Percentiles rank a stretch among this genome's conserved stretches.
These are phyloP conservation scores for Idris sp. DNA, from an alignment of 1,140 invertebrate genomes.

Conservation along the genomic window DNA sequence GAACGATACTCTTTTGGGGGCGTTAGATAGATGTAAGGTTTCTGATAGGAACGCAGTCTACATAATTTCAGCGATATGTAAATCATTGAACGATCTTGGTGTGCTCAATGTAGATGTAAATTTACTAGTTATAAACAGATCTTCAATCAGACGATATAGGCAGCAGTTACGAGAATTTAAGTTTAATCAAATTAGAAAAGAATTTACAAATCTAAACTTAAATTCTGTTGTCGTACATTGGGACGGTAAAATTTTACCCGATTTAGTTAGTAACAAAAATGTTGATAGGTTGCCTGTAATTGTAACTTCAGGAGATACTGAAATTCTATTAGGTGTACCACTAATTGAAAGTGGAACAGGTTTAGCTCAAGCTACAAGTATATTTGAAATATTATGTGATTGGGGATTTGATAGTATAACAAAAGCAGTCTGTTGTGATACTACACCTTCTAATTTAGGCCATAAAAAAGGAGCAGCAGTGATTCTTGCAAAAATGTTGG, in stretches of 20 bases:
- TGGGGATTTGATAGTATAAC: too few species aligned
- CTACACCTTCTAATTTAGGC: too few species aligned
- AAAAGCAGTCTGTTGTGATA: too few species aligned
- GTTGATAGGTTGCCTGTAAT: slow-evolving; percentile 35
- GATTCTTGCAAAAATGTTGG: too few species aligned
- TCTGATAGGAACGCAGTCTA: slow-evolving; percentile 19
- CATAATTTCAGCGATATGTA: slow-evolving; percentile 15
- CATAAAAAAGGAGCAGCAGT: too few species aligned
- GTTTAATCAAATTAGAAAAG: slow-evolving; percentile 8
- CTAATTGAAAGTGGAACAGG: slow-evolving; percentile 22
- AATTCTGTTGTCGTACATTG: slow-evolving; percentile 8
- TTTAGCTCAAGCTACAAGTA: slow-evolving; percentile 22
- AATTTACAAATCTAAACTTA: slow-evolving; percentile 22
- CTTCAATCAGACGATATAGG: slow-evolving; percentile 11
- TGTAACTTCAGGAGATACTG: slow-evolving; percentile 13
- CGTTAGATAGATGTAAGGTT: slow-evolving; percentile 13
- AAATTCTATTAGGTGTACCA: slow-evolving; percentile 30
- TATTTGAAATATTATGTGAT: slow-evolving; percentile 17
- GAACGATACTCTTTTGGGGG: slow-evolving; percentile 1
- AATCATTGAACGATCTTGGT: slow-evolving; percentile 1
- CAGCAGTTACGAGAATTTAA: slow-evolving; percentile 20
- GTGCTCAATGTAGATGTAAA: slow-evolving; percentile 9
- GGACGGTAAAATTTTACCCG: slow-evolving; percentile 20
- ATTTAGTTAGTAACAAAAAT: slow-evolving; percentile 22
- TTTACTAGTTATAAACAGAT: slow-evolving; percentile 25